Evolutionary conservation across 2,797 vertebrate genomes (phyloP).

Genomic region (Megaceryle alcyon): DNA sequence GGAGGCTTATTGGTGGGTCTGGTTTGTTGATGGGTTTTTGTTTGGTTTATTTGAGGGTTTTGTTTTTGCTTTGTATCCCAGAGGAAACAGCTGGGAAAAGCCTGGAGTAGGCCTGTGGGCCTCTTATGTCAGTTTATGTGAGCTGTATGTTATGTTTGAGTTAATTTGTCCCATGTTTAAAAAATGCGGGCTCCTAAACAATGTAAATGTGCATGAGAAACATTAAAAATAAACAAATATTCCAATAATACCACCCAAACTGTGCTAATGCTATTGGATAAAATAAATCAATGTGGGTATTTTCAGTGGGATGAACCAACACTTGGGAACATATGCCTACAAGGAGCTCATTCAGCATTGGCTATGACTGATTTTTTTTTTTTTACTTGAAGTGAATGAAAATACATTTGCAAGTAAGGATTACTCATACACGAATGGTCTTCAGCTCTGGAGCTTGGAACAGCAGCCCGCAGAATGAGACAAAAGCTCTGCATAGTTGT

Average conservation of each 20-base stretch:
- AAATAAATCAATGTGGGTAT: background rate
- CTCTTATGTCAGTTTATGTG: constrained; percentile 18
- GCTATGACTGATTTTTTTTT: background rate
- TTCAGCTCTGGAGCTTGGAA: background rate
- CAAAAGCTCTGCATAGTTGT: background rate
- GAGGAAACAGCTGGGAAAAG: constrained; percentile 56
- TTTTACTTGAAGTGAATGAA: background rate
- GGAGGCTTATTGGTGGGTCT: constrained; percentile 34
- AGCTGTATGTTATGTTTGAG: constrained; percentile 37
- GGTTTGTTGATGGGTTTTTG: constrained; percentile 18
- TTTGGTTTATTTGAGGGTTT: constrained; percentile 44
- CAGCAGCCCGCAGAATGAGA: background rate
- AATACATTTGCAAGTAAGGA: background rate
- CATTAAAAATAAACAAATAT: constrained; percentile 42
- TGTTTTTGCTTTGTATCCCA: constrained; percentile 29
- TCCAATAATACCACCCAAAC: constrained; percentile 43
- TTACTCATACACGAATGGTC: background rate
- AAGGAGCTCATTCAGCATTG: background rate
- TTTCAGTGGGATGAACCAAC: background rate
- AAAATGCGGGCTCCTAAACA: background rate
- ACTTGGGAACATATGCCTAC: background rate
- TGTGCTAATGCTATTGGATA: background rate
- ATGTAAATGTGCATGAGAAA: constrained; percentile 41
- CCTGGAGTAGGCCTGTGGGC: constrained; percentile 15
- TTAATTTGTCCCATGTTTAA: constrained; percentile 47